phyloP scores from a whole-genome alignment of 2,888 invertebrate species.

The Drosophila anomalata region DNA sequence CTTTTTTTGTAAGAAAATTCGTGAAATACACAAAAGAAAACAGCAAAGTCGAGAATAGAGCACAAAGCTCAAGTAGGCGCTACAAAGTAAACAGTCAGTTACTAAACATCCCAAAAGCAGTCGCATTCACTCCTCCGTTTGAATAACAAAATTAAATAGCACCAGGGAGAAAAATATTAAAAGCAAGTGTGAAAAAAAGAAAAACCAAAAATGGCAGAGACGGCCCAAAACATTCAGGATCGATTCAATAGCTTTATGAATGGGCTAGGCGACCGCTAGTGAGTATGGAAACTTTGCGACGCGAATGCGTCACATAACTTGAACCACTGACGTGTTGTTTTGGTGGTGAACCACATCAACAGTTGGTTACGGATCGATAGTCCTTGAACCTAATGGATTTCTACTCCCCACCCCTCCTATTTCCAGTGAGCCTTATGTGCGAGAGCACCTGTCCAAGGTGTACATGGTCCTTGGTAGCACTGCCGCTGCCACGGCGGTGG shows the following conservation, averaged over 20 bases:
- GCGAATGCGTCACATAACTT: conserved; percentile 25
- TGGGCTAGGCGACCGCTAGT: conserved; percentile 81
- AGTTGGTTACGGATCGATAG: conserved; percentile 69
- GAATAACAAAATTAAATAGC: conserved; percentile 45
- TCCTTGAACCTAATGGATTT: conserved; percentile 54
- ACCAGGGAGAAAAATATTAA: conserved; percentile 8
- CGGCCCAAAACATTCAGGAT: conserved; percentile 58
- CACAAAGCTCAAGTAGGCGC: conserved; percentile 46
- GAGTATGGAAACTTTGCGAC: conserved; percentile 56
- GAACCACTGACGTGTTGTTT: conserved; percentile 69
- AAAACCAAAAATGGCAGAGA: conserved; percentile 61
- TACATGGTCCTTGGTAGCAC: conserved; percentile 96
- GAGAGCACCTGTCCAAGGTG: conserved; percentile 97
- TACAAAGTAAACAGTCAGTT: conserved; percentile 44
- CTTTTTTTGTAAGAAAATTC: conserved; percentile 13
- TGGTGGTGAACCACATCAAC: conserved; percentile 83
- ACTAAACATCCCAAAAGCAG: conserved; percentile 20
- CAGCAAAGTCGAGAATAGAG: background rate
- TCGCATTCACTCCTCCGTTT: conserved; percentile 71
- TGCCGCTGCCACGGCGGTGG: conserved; percentile 91
- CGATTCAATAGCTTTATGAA: conserved; percentile 78
- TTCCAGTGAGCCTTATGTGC: conserved; percentile 92
- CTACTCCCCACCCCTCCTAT: background rate
- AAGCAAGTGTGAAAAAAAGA: conserved; percentile 28
- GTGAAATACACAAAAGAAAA: conserved; percentile 49